phyloP scores from a whole-genome alignment of 2,888 invertebrate genomes.

The Nasonia oneida region DNA sequence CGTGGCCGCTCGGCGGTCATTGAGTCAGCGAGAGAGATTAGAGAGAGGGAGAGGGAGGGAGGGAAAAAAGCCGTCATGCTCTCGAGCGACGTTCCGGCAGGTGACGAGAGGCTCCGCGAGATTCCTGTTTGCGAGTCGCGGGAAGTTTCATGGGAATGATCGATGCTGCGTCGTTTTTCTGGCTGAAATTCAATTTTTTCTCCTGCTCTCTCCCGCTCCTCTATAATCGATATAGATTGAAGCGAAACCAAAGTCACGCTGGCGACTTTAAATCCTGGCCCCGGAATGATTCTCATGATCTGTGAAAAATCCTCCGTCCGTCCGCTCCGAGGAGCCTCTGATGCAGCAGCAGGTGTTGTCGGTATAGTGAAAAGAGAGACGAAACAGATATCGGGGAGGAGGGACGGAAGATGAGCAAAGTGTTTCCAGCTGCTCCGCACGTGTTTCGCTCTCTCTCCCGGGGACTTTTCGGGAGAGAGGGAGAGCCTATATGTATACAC shows the following conservation, averaged over 20 bases:
- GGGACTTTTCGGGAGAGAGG: conserved; percentile 4
- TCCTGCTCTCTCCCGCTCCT: not conserved
- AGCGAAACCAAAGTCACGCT: not conserved
- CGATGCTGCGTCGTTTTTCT: not conserved
- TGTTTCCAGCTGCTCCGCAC: conserved; percentile 47
- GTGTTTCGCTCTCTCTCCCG: conserved; percentile 9
- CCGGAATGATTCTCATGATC: not conserved
- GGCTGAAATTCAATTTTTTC: not conserved
- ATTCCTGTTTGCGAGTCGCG: not conserved
- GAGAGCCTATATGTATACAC: not conserved
- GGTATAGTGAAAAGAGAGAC: conserved; percentile 3
- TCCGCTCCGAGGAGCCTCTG: not conserved
- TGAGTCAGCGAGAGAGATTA: not conserved
- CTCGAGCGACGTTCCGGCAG: not conserved
- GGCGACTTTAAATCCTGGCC: not conserved
- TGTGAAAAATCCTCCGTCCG: not conserved
- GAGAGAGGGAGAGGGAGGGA: not conserved
- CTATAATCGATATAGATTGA: not conserved
- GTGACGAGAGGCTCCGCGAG: not conserved
- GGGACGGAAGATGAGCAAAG: conserved; percentile 36
- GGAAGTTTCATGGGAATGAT: conserved; percentile 10
- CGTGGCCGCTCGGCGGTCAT: not conserved
- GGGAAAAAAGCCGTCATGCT: not conserved
- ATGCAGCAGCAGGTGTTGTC: conserved; percentile 45
- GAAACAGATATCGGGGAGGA: not conserved